These are phyloP conservation scores for Plutomurus gul DNA, from an alignment of 1,140 invertebrate genomes.

Conservation along the genomic window DNA sequence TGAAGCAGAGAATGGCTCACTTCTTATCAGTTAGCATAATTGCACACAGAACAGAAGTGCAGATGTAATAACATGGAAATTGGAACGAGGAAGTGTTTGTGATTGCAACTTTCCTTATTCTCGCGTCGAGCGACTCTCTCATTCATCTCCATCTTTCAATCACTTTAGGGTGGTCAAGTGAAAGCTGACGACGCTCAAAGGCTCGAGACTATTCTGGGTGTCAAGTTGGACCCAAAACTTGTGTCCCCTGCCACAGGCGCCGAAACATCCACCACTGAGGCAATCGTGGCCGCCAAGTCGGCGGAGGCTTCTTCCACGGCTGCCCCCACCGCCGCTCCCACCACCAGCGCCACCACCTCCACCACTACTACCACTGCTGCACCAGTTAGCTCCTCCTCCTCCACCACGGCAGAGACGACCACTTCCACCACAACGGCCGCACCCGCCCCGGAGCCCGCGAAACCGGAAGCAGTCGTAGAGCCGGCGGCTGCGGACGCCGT, in stretches of 20 bases:
- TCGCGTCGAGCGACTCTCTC: no score
- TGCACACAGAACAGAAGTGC: no score
- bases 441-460: neutral
- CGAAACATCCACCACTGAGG: neutral
- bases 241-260: neutral
- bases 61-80: no score
- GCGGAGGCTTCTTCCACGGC: neutral
- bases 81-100: no score
- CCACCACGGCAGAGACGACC: neutral
- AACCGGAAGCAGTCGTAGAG: neutral
- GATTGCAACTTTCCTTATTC: no score
- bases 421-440: neutral
- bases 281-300: neutral
- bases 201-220: slow-evolving; percentile 41
- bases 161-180: slow-evolving; percentile 50
- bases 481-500: neutral
- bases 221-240: slow-evolving; percentile 43
- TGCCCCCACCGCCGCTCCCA: neutral
- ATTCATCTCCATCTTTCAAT: no score
- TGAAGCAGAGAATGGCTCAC: no score
- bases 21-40: no score
- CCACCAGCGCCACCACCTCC: neutral
- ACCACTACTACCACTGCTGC: neutral
- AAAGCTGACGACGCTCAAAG: slow-evolving; percentile 46
- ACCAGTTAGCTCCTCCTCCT: neutral